phyloP scores from a whole-genome alignment of 2,113 vertebrate species.

The Ceyx cyanopectus region DNA sequence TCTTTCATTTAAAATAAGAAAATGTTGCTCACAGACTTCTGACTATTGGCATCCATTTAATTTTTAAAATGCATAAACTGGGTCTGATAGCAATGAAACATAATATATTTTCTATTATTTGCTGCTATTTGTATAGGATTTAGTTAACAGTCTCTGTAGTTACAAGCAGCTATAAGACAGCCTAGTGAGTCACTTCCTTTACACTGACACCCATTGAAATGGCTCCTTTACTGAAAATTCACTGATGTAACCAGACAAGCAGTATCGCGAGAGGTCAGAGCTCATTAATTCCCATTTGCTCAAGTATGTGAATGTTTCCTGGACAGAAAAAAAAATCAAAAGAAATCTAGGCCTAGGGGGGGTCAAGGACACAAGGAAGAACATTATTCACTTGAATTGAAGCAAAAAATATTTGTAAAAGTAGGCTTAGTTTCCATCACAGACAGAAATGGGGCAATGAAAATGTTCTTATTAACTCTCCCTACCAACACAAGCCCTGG shows the following conservation, averaged over 20 bases:
- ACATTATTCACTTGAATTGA: slow-evolving; percentile 8
- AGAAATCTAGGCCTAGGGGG: neutral
- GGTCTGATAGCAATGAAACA: slow-evolving; percentile 19
- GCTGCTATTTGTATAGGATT: slow-evolving; percentile 37
- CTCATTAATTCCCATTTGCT: slow-evolving; percentile 57
- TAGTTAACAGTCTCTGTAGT: slow-evolving; percentile 12
- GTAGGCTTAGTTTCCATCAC: neutral
- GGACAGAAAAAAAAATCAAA: slow-evolving; percentile 13
- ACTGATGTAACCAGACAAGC: slow-evolving; percentile 52
- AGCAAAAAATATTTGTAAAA: slow-evolving; percentile 3
- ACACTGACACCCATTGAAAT: slow-evolving; percentile 33
- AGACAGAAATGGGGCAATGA: neutral
- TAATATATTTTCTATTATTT: slow-evolving; percentile 29
- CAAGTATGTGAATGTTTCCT: slow-evolving; percentile 8
- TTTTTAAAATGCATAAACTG: neutral
- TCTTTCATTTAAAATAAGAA: neutral
- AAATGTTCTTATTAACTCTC: neutral
- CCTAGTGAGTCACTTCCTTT: slow-evolving; percentile 64
- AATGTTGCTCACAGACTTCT: neutral
- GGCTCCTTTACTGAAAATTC: slow-evolving; percentile 23
- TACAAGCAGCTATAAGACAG: slow-evolving; percentile 29
- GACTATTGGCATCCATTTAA: neutral
- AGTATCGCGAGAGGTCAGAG: slow-evolving; percentile 62
- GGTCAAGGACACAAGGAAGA: neutral
- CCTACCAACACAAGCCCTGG: neutral